phyloP scores from a whole-genome alignment of 2,888 invertebrate species.

The Portevinia maculata region DNA sequence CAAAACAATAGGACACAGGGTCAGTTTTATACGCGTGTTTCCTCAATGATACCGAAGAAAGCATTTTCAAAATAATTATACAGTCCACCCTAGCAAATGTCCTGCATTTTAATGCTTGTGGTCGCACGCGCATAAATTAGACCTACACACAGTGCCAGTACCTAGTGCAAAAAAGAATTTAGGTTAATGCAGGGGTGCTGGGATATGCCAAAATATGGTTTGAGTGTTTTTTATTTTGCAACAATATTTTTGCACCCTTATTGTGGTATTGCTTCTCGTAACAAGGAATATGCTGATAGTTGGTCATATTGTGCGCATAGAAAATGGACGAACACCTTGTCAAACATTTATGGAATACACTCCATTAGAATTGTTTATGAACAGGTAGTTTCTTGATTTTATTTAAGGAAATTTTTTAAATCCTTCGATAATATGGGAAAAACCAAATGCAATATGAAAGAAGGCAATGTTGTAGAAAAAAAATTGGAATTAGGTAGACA shows the following conservation, averaged over 20 bases:
- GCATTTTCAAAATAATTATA: slow-evolving; percentile 27
- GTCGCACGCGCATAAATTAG: slow-evolving; percentile 46
- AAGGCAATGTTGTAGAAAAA: too few species aligned
- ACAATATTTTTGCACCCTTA: slow-evolving; percentile 10
- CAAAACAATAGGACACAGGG: slow-evolving; percentile 43
- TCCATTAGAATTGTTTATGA: too few species aligned
- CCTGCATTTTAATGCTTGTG: slow-evolving; percentile 24
- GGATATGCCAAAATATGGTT: slow-evolving; percentile 6
- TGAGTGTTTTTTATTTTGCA: slow-evolving; percentile 2
- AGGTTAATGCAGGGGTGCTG: too few species aligned
- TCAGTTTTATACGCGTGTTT: slow-evolving; percentile 26
- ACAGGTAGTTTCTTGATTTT: too few species aligned
- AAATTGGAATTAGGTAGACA: too few species aligned
- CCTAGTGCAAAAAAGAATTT: slow-evolving; percentile 1
- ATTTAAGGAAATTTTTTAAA: too few species aligned
- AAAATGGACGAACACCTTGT: too few species aligned
- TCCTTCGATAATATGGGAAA: too few species aligned
- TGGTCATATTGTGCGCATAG: slow-evolving; percentile 20
- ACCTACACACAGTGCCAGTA: background rate
- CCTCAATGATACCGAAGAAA: background rate
- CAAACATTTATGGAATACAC: too few species aligned
- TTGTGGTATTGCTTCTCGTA: background rate
- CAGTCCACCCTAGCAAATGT: slow-evolving; percentile 41
- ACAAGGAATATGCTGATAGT: slow-evolving; percentile 5
- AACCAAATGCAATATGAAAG: too few species aligned